Base-by-base conservation (phyloP, 2,888 invertebrate species). In the Orchestes rusci region DNA sequence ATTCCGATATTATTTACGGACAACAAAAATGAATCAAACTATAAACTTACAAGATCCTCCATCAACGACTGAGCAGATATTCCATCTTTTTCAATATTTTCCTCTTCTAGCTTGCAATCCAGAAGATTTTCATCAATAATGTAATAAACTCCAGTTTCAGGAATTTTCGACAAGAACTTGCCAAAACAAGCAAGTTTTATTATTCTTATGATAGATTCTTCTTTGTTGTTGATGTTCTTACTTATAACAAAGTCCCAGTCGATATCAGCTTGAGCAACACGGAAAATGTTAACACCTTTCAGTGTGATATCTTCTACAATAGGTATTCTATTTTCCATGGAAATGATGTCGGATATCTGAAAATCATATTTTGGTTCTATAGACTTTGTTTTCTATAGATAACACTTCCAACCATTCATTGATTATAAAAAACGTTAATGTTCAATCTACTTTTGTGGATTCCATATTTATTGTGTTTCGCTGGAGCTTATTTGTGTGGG, bases 111-210 rank as follows among this genome's bases (percentile, higher is more conserved):
- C 23, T 56, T 55, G 37, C 65, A 63, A 36, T 53, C 45, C n/a
- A n/a, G n/a, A n/a, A n/a, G n/a, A 37, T 67, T 65, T 18, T 73
- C 71, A 59, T 85, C 78, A 59, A 74, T 85, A 38, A 67, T 70
- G 32, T n/a, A n/a, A n/a, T n/a, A n/a, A n/a, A 88, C 76, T 17
- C 79, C 77, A n/a, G 81, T 78, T 49, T 82, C 79, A 36, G 78
- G 71, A 39, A 82, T 73, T 3, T 74, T 72, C 37, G 80, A 75
- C 51, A 86, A 63, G 56, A 70, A 77, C 59, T 80, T 76, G 2
- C 90, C 91, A 69, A 92, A 91, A 53, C 83, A 79, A 20, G 88
- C 74, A 59, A 92, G 76, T 65, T 85, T 85, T 43, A 84, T 73
- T 30, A 83, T 77, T 55, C 92, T 75, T 52, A 90, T 69, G 16